phyloP scores from a whole-genome alignment of 2,113 vertebrate genomes.

The Pipra filicauda region DNA sequence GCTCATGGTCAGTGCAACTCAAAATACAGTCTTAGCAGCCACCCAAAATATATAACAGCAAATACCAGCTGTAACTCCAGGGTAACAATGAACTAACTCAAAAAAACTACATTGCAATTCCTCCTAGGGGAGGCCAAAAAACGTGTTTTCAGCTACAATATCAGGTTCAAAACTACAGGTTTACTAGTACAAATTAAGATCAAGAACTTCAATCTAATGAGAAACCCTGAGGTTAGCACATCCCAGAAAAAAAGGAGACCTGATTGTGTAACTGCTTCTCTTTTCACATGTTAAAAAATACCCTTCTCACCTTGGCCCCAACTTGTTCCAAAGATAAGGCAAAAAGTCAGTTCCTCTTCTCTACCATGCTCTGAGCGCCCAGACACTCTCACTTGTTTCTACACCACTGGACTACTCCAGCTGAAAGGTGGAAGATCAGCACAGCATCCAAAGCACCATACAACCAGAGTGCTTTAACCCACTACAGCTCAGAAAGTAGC shows the following conservation, averaged over 20 bases:
- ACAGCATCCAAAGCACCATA: neutral
- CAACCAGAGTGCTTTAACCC: neutral
- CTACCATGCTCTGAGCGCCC: neutral
- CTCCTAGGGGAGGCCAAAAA: neutral
- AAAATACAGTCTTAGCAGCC: neutral
- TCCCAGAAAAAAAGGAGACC: neutral
- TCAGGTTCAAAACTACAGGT: neutral
- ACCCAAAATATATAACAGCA: neutral
- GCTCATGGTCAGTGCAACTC: neutral
- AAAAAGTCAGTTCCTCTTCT: neutral
- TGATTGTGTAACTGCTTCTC: neutral
- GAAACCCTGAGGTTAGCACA: neutral
- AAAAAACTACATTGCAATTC: neutral
- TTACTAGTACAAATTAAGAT: neutral
- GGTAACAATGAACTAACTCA: neutral
- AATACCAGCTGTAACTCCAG: neutral
- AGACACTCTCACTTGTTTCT: neutral
- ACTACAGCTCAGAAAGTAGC: neutral
- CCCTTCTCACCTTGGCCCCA: neutral
- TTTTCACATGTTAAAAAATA: fast-evolving
- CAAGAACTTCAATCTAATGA: neutral
- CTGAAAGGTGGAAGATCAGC: neutral
- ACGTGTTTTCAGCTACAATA: neutral
- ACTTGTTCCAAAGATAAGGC: neutral
- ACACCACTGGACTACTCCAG: neutral